Percentiles rank a stretch among this genome's conserved stretches.
phyloP scores from a whole-genome alignment of 2,797 vertebrate genomes.

The Adrianichthys oophorus region DNA sequence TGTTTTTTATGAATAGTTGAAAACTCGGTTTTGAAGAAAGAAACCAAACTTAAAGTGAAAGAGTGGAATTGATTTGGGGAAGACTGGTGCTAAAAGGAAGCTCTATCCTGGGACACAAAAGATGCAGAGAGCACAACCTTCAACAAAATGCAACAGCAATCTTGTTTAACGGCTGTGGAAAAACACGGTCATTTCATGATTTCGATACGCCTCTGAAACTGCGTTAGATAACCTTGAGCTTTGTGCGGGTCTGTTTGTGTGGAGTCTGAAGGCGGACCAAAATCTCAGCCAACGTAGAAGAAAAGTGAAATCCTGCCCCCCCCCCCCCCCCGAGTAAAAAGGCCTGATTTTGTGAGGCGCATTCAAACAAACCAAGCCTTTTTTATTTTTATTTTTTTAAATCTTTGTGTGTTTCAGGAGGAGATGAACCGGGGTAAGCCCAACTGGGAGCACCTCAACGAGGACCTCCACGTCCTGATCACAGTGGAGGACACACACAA shows the following conservation, averaged over 20 bases:
- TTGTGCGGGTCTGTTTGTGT: slow-evolving; percentile 23
- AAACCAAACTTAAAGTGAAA: not conserved
- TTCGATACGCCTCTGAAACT: slow-evolving; percentile 27
- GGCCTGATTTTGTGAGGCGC: slow-evolving; percentile 23
- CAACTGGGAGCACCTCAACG: slow-evolving; percentile 99
- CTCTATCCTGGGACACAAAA: slow-evolving; percentile 14
- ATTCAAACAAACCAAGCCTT: slow-evolving; percentile 32
- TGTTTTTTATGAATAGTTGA: too few species aligned
- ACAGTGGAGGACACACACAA: slow-evolving; percentile 99
- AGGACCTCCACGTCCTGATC: slow-evolving; percentile 98
- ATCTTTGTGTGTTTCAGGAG: slow-evolving; percentile 80
- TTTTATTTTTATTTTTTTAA: slow-evolving; percentile 1
- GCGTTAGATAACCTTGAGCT: slow-evolving; percentile 47
- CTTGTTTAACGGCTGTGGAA: slow-evolving; percentile 30
- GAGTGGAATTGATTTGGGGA: not conserved
- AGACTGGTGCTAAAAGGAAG: not conserved
- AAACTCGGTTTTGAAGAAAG: not conserved
- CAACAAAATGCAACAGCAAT: slow-evolving; percentile 23
- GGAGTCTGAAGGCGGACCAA: slow-evolving; percentile 35
- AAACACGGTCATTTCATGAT: slow-evolving; percentile 25
- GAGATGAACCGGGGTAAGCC: slow-evolving; percentile 99
- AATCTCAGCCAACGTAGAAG: slow-evolving; percentile 44
- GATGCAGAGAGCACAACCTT: slow-evolving; percentile 15
- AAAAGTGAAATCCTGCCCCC: slow-evolving; percentile 44
- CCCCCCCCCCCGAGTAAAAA: not conserved